A percentile compares a stretch with the other conserved stretches of the same genome.
Conservation (phyloP, 2,797 vertebrate genomes). For the Artibeus jamaicensis region DNA sequence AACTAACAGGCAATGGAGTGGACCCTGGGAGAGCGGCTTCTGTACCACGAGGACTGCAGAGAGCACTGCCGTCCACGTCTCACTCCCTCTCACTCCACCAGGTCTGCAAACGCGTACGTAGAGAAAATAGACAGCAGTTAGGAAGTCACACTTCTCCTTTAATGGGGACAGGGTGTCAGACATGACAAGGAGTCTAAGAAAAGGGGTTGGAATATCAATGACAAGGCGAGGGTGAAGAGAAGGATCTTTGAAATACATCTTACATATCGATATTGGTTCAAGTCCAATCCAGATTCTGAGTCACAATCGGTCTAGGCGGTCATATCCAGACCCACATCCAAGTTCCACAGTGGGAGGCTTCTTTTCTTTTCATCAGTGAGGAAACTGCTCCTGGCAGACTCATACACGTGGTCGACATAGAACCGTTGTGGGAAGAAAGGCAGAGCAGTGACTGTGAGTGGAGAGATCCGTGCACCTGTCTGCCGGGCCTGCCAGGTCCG, state of each 20-base stretch:
- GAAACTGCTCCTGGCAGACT: neutral
- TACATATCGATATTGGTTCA: neutral
- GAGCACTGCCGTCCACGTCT: neutral
- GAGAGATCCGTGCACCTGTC: rapidly evolving
- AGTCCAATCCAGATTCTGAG: neutral
- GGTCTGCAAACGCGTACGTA: neutral
- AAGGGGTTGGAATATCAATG: neutral
- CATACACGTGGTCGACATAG: neutral
- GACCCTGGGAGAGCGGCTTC: neutral
- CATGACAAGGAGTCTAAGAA: neutral
- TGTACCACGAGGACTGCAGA: neutral
- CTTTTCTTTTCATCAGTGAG: neutral
- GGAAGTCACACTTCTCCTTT: neutral
- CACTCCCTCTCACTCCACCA: neutral
- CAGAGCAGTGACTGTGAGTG: neutral
- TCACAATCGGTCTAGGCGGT: neutral
- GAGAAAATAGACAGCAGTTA: neutral
- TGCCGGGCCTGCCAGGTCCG: neutral
- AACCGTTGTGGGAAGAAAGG: neutral
- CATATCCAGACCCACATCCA: neutral
- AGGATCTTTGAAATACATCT: neutral
- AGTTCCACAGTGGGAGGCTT: neutral
- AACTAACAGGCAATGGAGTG: neutral
- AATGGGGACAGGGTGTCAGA: neutral
- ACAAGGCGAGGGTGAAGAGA: neutral